These are phyloP conservation scores for Pachyseris speciosa DNA, from an alignment of 64 coral and sea anemone species.

Conservation along the genomic window DNA sequence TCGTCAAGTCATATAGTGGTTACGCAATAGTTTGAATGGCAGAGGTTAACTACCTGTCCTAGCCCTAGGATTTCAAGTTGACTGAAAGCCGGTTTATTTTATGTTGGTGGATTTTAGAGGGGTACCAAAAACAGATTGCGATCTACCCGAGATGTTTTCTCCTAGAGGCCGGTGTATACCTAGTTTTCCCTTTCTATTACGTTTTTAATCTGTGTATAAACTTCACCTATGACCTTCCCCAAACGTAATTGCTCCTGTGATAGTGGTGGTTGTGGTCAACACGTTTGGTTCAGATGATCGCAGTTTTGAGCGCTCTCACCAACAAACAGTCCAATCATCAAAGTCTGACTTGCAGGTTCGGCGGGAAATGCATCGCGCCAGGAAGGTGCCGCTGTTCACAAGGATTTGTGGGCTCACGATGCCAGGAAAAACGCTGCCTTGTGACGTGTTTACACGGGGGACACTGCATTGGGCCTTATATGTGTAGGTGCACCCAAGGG, in stretches of 20 bases:
- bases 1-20: not conserved
- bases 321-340: not conserved
- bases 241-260: too few species aligned
- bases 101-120: too few species aligned
- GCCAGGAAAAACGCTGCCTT: slow-evolving; percentile 68
- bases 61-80: too few species aligned
- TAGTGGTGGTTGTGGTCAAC: not conserved
- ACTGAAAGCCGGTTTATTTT: too few species aligned
- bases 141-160: too few species aligned
- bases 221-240: too few species aligned
- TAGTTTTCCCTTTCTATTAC: too few species aligned
- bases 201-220: too few species aligned
- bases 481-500: slow-evolving; percentile 67
- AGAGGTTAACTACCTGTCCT: too few species aligned
- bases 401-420: slow-evolving; percentile 72
- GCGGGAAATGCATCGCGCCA: slow-evolving; percentile 69
- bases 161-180: too few species aligned
- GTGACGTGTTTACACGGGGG: slow-evolving; percentile 84
- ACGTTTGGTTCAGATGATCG: not conserved
- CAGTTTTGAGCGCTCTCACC: not conserved
- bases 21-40: too few species aligned
- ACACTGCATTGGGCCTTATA: slow-evolving; percentile 65
- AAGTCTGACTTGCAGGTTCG: slow-evolving; percentile 53
- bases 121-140: too few species aligned
- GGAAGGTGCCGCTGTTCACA: slow-evolving; percentile 73